Evolutionary conservation across 2,888 invertebrate genomes (phyloP).

Genomic region (Andrena flavipes): DNA sequence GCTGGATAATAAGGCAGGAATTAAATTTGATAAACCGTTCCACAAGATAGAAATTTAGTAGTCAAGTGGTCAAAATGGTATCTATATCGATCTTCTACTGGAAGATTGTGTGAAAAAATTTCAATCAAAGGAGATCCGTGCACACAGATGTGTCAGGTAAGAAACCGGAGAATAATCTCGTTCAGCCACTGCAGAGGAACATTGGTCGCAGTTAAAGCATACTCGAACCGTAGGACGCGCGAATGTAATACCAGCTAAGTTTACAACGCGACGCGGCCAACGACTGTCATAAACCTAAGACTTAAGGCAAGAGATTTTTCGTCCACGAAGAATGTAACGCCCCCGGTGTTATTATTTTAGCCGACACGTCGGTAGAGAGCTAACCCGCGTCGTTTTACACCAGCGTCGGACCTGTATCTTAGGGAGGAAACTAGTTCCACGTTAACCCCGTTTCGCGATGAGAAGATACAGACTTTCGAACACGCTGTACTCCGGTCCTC

Average conservation of each 20-base stretch:
- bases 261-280: constrained; percentile 58
- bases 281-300: constrained; percentile 62
- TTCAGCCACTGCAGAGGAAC: constrained; percentile 55
- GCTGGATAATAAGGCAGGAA: neutral
- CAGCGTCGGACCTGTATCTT: neutral
- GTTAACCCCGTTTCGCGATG: constrained; percentile 18
- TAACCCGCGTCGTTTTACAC: constrained; percentile 12
- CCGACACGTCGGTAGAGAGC: neutral
- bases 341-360: constrained; percentile 50
- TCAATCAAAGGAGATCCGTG: constrained; percentile 31
- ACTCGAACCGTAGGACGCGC: constrained; percentile 37
- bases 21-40: no score
- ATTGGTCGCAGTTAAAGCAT: constrained; percentile 51
- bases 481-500: neutral
- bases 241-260: constrained; percentile 61
- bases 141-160: neutral
- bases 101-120: constrained; percentile 4
- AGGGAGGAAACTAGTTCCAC: constrained; percentile 19
- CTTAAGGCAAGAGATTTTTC: constrained; percentile 61
- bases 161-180: constrained; percentile 50
- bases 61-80: no score
- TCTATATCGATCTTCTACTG: no score
- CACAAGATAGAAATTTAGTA: no score
- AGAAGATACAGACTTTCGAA: constrained; percentile 1
- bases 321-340: constrained; percentile 41